Base-by-base conservation (phyloP, 2,113 vertebrate genomes). In the Cyprinodon variegatus region DNA sequence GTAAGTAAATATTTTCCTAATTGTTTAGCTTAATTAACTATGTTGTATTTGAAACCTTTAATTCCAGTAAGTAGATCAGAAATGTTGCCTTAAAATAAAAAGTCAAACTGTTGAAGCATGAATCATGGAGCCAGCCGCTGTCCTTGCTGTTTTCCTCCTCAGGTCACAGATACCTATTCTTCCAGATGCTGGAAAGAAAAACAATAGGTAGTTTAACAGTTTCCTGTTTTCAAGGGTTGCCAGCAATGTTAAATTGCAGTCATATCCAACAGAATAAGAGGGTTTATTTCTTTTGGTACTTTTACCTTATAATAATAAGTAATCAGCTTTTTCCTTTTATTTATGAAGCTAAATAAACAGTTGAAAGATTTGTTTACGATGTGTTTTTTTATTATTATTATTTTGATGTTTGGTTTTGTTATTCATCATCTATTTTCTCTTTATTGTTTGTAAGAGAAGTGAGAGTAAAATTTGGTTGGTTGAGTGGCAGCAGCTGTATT, bases 201-300 rank as follows among this genome's bases (percentile, higher is more conserved):
- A 83, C 76, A 86, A 83, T 72, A 62, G 71, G 46, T 69, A 69
- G 46, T 66, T 76, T 3, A 57, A 4, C 36, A 70, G 59, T 67
- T 79, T 90, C 77, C 89, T 81, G 68, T 82, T 86, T 79, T 70
- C 4, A 43, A 29, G 61, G 11, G 67, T 65, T 12, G 8, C 53
- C 61, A 57, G 17, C 17, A 57, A 7, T 2, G 50, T 20, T 15
- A 20, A 57, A n/a, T 57, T n/a, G 14, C 17, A 57, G 50, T 57
- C 20, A 20, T 20, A 57, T 20, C 50, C 20, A 57, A 20, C 50
- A 57, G 20, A 57, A n/a, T 57, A 57, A 57, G 8, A 20, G 15
- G 8, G 48, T 17, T 57, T 57, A 57, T 20, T 57, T 3, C 3
- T 57, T 2, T 11, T 11, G 9, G 9, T 11, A 57, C n/a, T 20